Evolutionary conservation across 2,888 invertebrate genomes (phyloP), one percentile per base, ranked within the genome.

Genomic region (Hirudinaria manillensis): DNA sequence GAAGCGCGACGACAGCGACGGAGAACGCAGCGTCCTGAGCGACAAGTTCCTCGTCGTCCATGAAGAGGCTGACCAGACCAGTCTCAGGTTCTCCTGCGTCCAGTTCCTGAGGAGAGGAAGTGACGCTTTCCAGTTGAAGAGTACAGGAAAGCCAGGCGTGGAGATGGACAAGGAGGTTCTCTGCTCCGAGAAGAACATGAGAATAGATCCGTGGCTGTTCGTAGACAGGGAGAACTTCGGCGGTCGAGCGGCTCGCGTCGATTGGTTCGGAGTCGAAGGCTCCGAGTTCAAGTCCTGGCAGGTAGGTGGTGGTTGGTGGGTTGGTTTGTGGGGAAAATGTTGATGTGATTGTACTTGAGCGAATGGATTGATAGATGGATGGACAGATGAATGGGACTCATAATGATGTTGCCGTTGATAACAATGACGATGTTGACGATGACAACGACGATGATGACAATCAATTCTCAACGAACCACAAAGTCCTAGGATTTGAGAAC

Each of bases 51-150:
- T 68, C 10, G 36, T 34, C 10, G 68, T 68, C 27, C 36, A 68
- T n/a, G 68, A 68, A 68, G 68, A 34, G 19, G n/a, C 32, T 10
- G 36, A 34, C 10, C 68, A 68, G 36, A 34, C 29, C 29, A 32
- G 68, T 13, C 36, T 68, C n/a, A 29, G 36, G 32, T 68, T 68
- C 68, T 68, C 68, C 32, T 68, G 68, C 36, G 32, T 68, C 19
- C 68, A 68, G 68, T 68, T 68, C 68, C 32, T 68, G 29, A 24
- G 34, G n/a, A 29, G 68, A n/a, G 32, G 32, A 29, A 3, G 3
- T 13, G 32, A 68, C 16, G 68, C 32, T 34, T 68, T 68, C 68
- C 68, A 68, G 36, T 21, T 68, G 68, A 68, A 68, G 36, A n/a
- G n/a, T 32, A 68, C 34, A 2, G 32, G 16, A 10, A 68, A 34